Conservation (phyloP, 1,140 invertebrate genomes). For the Eubasilissa regina region DNA sequence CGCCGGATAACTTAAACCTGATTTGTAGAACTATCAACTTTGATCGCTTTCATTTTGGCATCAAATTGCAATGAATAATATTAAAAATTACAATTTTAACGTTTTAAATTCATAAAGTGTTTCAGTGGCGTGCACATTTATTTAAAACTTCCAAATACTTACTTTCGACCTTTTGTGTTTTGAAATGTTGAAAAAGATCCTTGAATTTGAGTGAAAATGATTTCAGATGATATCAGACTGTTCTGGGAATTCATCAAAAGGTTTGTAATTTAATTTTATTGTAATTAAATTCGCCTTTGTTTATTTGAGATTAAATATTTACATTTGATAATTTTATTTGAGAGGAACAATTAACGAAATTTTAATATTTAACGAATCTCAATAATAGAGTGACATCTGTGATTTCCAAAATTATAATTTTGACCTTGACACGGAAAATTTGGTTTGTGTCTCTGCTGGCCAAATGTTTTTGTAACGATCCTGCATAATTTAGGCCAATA, state of each 20-base stretch:
- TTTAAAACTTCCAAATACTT: too few species aligned
- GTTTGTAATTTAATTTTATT: conserved; percentile 39
- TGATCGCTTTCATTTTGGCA: too few species aligned
- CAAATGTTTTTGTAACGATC: not conserved
- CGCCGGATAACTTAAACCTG: not conserved
- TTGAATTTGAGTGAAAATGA: conserved; percentile 7
- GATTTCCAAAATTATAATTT: not conserved
- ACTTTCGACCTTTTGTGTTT: too few species aligned
- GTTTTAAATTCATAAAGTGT: too few species aligned
- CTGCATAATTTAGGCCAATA: not conserved
- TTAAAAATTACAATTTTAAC: too few species aligned
- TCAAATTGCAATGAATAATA: too few species aligned
- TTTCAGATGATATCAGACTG: conserved; percentile 53
- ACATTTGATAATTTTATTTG: too few species aligned
- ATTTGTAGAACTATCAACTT: too few species aligned
- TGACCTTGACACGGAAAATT: not conserved
- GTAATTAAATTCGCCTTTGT: conserved; percentile 7
- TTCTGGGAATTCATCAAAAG: conserved; percentile 59
- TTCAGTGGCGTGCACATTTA: too few species aligned
- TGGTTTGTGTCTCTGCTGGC: conserved; percentile 10
- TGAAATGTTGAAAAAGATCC: too few species aligned
- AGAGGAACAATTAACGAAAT: too few species aligned
- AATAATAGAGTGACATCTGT: conserved; percentile 17
- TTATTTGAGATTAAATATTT: too few species aligned
- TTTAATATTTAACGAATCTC: not conserved